A percentile compares a stretch with the other conserved stretches of the same genome.
These are phyloP conservation scores for Cranoglanis bouderius DNA, from an alignment of 2,113 vertebrate genomes.

Conservation along the genomic window DNA sequence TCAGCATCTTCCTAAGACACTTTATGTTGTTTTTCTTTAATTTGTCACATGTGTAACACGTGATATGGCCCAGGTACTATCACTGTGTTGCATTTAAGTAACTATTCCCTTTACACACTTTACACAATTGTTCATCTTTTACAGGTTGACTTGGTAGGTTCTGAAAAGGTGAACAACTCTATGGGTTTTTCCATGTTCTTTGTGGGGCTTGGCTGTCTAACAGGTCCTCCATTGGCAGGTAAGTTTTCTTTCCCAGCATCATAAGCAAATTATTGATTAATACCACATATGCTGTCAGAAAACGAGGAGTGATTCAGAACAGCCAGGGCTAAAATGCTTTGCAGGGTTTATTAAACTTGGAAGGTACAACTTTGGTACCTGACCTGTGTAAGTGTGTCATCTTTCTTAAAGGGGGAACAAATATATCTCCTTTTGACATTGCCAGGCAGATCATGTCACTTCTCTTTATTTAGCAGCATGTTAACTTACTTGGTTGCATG, in stretches of 20 bases:
- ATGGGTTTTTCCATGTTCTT: conserved; percentile 89
- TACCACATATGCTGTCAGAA: neutral
- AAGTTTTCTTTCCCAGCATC: conserved; percentile 47
- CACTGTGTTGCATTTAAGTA: neutral
- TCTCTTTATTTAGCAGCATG: conserved; percentile 33
- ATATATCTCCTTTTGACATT: conserved; percentile 35
- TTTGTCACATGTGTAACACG: neutral
- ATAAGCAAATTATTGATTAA: neutral
- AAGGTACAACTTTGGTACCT: neutral
- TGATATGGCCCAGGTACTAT: no score
- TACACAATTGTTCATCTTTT: conserved; percentile 4
- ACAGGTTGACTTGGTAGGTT: conserved; percentile 86
- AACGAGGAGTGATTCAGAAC: neutral
- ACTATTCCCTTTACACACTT: neutral
- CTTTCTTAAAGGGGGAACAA: conserved; percentile 29
- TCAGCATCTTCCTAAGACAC: neutral
- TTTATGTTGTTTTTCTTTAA: neutral
- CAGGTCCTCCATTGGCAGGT: conserved; percentile 91
- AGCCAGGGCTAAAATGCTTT: neutral
- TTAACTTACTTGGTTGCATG: conserved; percentile 7
- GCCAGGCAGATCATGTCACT: conserved; percentile 21
- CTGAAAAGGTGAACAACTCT: conserved; percentile 79
- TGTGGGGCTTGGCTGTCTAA: conserved; percentile 82
- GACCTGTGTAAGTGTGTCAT: conserved; percentile 26
- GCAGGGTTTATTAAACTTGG: conserved; percentile 12